These are phyloP conservation scores for Umimayanthus kanabou DNA, from an alignment of 92 coral and sea anemone genomes.

Conservation along the genomic window DNA sequence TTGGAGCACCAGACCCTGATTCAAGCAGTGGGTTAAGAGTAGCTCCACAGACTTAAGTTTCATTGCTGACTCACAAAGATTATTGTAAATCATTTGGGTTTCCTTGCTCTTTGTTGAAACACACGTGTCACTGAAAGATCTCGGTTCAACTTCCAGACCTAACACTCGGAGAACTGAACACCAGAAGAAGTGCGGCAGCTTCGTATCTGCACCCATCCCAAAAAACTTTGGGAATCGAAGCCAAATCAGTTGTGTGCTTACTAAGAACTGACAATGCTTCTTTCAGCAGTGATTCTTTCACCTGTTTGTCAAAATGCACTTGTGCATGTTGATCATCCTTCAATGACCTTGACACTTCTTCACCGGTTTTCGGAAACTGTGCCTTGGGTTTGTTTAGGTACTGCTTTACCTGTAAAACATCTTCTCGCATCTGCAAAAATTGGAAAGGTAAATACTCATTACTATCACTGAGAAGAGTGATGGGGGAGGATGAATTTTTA, in stretches of 20 bases:
- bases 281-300: not conserved
- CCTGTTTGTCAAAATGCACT: not conserved
- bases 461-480: too few species aligned
- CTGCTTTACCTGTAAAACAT: not conserved
- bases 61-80: constrained; percentile 1
- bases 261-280: not conserved
- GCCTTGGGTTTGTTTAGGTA: not conserved
- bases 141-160: not conserved
- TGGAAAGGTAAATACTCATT: too few species aligned
- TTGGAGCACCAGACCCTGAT: constrained; percentile 6
- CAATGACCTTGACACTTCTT: not conserved
- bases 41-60: constrained; percentile 28
- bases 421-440: not conserved
- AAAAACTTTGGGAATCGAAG: constrained; percentile 18
- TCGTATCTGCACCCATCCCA: constrained; percentile 43
- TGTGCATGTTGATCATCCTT: not conserved
- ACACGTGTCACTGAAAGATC: not conserved
- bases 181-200: constrained; percentile 32
- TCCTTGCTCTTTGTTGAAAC: not conserved
- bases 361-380: not conserved
- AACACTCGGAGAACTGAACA: constrained; percentile 25
- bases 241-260: not conserved
- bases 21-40: not conserved
- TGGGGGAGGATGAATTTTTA: too few species aligned
- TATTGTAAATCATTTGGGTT: not conserved